phyloP scores from a whole-genome alignment of 2,888 invertebrate species.

The Aleiodes alternator region DNA sequence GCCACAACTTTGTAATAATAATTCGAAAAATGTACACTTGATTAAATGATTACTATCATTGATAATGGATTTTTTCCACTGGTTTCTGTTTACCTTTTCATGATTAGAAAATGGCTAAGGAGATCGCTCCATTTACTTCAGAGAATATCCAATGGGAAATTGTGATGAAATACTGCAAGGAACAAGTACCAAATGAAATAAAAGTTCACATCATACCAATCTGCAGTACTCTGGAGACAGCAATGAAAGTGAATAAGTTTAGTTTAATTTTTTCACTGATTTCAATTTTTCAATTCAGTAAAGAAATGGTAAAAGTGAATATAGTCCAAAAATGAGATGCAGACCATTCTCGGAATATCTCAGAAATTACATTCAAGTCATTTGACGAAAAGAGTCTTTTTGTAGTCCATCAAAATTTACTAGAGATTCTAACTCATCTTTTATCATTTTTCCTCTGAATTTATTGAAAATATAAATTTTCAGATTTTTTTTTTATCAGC shows the following conservation, averaged over 20 bases:
- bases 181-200: constrained; percentile 63
- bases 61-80: constrained; percentile 23
- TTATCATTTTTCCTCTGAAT: too few relatives aligned
- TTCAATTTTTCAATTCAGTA: neutral
- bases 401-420: too few relatives aligned
- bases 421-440: too few relatives aligned
- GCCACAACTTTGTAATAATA: constrained; percentile 76
- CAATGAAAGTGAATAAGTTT: constrained; percentile 53
- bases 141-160: constrained; percentile 62
- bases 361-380: too few relatives aligned
- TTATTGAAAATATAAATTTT: too few relatives aligned
- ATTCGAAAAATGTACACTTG: constrained; percentile 49
- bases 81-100: constrained; percentile 11
- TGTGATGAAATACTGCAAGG: constrained; percentile 59
- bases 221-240: constrained; percentile 46
- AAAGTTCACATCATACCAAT: constrained; percentile 60
- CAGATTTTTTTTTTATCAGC: neutral
- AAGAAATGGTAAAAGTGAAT: too few relatives aligned
- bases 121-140: constrained; percentile 49
- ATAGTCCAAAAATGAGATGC: too few relatives aligned
- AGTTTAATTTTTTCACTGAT: constrained; percentile 30
- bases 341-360: too few relatives aligned
- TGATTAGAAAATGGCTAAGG: constrained; percentile 45
- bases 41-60: constrained; percentile 51
- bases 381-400: too few relatives aligned